A percentile compares a stretch with the other conserved stretches of the same genome.
Evolutionary conservation across 2,888 invertebrate genomes (phyloP).

Genomic region (Exocentrus adspersus): DNA sequence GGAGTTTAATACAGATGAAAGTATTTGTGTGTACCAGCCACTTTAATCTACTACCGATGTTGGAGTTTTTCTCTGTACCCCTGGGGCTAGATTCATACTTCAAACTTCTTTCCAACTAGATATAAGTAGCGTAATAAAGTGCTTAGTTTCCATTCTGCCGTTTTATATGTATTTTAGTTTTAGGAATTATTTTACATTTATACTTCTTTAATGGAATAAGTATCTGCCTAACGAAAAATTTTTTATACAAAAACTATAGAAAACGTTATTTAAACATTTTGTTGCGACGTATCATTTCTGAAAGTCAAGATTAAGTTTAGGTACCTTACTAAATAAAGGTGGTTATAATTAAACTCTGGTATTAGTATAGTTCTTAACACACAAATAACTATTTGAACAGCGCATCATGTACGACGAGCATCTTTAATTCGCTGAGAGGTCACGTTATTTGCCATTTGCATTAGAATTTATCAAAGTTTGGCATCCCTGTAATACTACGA

Average conservation of each 20-base stretch:
- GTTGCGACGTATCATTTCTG: too few species aligned
- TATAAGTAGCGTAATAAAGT: slow-evolving; percentile 36
- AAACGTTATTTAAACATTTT: too few species aligned
- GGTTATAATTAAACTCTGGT: too few species aligned
- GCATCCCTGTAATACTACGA: not conserved
- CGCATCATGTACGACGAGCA: too few species aligned
- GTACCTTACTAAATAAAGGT: too few species aligned
- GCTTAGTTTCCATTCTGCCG: slow-evolving; percentile 2
- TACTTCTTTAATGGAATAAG: not conserved
- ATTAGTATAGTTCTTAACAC: too few species aligned
- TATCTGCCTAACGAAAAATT: too few species aligned
- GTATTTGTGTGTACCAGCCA: slow-evolving; percentile 43
- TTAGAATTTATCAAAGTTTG: not conserved
- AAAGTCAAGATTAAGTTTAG: too few species aligned
- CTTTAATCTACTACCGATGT: slow-evolving; percentile 40
- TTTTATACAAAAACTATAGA: too few species aligned
- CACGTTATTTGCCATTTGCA: too few species aligned
- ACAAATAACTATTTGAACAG: too few species aligned
- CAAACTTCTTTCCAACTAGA: slow-evolving; percentile 42
- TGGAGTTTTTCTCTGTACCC: slow-evolving; percentile 33
- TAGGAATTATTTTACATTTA: not conserved
- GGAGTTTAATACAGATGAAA: slow-evolving; percentile 40
- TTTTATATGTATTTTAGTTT: not conserved
- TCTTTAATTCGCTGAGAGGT: too few species aligned
- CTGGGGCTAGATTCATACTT: slow-evolving; percentile 38